Conservation (phyloP, 2,888 invertebrate genomes). For the Lycocerus yunnanus region DNA sequence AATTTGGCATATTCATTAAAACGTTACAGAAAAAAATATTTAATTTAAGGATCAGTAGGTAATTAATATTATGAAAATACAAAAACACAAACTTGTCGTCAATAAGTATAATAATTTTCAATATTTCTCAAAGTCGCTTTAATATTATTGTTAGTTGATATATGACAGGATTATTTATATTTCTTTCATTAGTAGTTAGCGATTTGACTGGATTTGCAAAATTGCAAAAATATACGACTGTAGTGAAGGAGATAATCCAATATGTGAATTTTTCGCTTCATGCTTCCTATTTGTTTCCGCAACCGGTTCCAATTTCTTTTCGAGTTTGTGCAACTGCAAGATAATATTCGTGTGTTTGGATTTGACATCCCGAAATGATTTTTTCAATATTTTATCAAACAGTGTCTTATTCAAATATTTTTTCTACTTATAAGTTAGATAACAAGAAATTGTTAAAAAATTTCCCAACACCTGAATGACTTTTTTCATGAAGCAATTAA, state of each 20-base stretch:
- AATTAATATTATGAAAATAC: background rate
- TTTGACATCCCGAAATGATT: conserved; percentile 46
- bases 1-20: too few species aligned
- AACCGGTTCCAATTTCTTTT: conserved; percentile 36
- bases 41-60: too few species aligned
- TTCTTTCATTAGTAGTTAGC: background rate
- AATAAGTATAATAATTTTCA: background rate
- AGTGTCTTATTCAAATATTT: conserved; percentile 40
- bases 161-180: background rate
- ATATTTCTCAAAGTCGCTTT: background rate
- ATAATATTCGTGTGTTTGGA: conserved; percentile 47
- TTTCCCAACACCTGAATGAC: background rate
- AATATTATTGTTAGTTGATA: too few species aligned
- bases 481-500: background rate
- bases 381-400: conserved; percentile 41
- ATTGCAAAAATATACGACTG: conserved; percentile 29
- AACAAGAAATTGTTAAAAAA: background rate
- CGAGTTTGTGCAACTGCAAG: conserved; percentile 40
- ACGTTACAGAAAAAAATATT: too few species aligned
- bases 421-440: conserved; percentile 18
- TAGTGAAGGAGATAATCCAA: conserved; percentile 44
- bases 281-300: conserved; percentile 43
- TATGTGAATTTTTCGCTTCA: conserved; percentile 46
- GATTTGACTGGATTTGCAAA: conserved; percentile 23
- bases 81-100: background rate